These are phyloP conservation scores for Drosophila aff. DNA, from an alignment of 1,140 invertebrate species.

Conservation along the genomic window DNA sequence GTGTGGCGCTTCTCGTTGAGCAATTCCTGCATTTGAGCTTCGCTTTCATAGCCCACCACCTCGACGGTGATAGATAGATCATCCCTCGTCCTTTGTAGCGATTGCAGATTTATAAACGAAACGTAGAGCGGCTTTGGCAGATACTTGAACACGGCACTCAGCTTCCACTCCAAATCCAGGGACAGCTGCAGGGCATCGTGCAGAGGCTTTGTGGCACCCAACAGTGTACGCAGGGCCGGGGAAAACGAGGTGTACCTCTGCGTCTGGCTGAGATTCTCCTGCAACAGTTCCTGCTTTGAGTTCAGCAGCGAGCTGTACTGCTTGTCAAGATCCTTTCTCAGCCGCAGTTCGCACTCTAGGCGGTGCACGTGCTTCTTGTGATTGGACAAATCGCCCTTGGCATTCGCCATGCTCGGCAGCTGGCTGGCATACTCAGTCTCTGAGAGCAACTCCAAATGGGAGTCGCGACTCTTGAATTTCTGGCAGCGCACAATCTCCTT, in stretches of 20 bases:
- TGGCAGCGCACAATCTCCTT: conserved; percentile 97
- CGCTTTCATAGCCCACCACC: conserved; percentile 93
- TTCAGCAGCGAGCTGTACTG: conserved; percentile 91
- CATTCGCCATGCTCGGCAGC: conserved; percentile 86
- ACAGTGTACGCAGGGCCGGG: conserved; percentile 91
- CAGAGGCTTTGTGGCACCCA: conserved; percentile 94
- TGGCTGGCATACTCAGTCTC: conserved; percentile 88
- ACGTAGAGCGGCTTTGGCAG: conserved; percentile 94
- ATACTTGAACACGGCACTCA: conserved; percentile 91
- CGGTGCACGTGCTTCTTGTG: conserved; percentile 94
- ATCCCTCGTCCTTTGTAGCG: conserved; percentile 92
- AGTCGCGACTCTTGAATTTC: conserved; percentile 97
- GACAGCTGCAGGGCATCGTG: conserved; percentile 94
- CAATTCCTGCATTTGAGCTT: conserved; percentile 86
- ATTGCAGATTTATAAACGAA: conserved; percentile 92
- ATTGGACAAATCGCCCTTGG: conserved; percentile 85
- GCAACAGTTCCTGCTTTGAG: conserved; percentile 91
- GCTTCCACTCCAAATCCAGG: conserved; percentile 91
- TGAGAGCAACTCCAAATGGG: conserved; percentile 94
- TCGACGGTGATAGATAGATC: conserved; percentile 88
- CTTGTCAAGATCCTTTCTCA: conserved; percentile 93
- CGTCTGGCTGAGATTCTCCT: conserved; percentile 92
- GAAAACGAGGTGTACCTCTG: conserved; percentile 92
- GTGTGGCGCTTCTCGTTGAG: conserved; percentile 86
- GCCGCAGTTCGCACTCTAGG: conserved; percentile 96